Evolutionary conservation across 1,140 invertebrate genomes (phyloP), one percentile per base, ranked within the genome.

Genomic region (Pseudomyrmex dendroicus): DNA sequence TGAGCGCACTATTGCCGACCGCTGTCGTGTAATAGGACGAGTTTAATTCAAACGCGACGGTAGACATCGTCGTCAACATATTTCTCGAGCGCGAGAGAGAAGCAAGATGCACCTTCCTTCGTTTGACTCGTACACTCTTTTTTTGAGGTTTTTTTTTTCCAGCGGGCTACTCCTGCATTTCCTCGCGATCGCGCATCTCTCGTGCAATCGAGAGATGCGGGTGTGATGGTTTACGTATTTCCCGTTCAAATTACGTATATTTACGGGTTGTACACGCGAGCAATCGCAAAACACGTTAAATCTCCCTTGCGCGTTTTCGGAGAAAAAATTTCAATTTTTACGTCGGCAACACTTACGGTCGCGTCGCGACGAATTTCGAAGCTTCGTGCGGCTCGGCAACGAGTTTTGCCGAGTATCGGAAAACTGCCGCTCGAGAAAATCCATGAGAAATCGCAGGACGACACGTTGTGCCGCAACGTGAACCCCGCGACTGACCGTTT

Each of bases 21-120:
- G 89, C 85, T 10, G 92, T 91, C 7, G 91, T 92, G 68, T 92
- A 93, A 86, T 90, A 92, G n/a, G 92, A 93, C 35, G 84, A 88
- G 72, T 92, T 92, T 8, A 92, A 89, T 84, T 92, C 91, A 48
- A 90, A 77, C 54, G 89, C 77, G 50, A 89, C 82, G 25, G 90
- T 90, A 62, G 92, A 91, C 86, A 93, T 90, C 73, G 92, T 93
- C 63, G 92, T 85, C 83, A 91, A 74, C 86, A 91, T 91, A 54
- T 89, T 72, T 87, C 86, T 25, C 52, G 61, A 57, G 46, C 3
- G 46, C 5, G 17, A 50, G 4, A 9, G 8, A 2, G 25, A 52
- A 59, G 8, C 56, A 35, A 17, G 5, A 66, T 13, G 22, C 73
- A 25, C 10, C 5, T 54, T 83, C 1, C 15, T 9, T 77, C 52